Percentiles rank a stretch among this genome's conserved stretches.
phyloP scores from a whole-genome alignment of 2,797 vertebrate genomes.

The Hylomyscus alleni region DNA sequence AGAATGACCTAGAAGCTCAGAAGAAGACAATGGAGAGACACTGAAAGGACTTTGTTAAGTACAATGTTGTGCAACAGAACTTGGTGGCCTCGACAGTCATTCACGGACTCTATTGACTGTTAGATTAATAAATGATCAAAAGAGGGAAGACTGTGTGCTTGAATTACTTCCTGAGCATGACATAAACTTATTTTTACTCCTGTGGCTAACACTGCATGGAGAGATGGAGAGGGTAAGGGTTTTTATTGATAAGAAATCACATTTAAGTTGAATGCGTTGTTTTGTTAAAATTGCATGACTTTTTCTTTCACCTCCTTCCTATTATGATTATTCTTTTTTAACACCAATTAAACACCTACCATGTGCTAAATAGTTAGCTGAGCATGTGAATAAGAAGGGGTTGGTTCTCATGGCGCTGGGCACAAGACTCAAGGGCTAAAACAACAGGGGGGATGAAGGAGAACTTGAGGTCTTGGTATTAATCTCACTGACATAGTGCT shows the following conservation, averaged over 20 bases:
- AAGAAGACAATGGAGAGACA: neutral
- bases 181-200: neutral
- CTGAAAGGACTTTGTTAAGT: neutral
- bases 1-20: neutral
- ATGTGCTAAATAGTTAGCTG: slow-evolving; percentile 61
- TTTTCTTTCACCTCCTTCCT: slow-evolving; percentile 60
- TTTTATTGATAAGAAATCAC: slow-evolving; percentile 18
- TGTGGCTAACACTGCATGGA: neutral
- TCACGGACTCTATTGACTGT: neutral
- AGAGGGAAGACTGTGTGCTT: neutral
- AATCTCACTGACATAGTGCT: slow-evolving; percentile 1
- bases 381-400: neutral
- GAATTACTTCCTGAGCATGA: neutral
- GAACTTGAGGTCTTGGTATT: slow-evolving; percentile 37
- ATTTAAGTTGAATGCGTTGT: slow-evolving; percentile 6
- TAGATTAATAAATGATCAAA: neutral
- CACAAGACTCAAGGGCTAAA: slow-evolving; percentile 38
- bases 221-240: neutral
- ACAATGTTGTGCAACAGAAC: neutral
- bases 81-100: neutral
- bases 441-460: neutral
- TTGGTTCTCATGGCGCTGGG: neutral
- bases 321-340: slow-evolving; percentile 61
- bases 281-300: slow-evolving; percentile 50
- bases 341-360: slow-evolving; percentile 73